Conservation (phyloP, 2,797 vertebrate genomes). For the Sebastes variabilis region DNA sequence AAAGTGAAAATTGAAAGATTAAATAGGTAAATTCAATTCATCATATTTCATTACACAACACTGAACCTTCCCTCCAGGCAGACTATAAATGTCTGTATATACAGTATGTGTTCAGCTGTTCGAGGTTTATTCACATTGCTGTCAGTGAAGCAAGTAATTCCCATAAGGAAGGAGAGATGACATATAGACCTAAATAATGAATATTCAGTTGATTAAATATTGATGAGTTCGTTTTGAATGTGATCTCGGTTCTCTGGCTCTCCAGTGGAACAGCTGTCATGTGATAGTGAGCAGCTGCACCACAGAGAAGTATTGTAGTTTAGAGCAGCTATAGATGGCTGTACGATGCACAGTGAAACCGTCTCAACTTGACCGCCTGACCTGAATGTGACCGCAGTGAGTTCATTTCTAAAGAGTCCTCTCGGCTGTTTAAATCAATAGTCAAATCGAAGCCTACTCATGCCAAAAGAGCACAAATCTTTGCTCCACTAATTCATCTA, state of each 20-base stretch:
- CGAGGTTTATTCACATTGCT: neutral
- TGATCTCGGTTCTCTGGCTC: neutral
- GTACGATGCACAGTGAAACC: neutral
- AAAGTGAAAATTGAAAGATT: slow-evolving; percentile 1
- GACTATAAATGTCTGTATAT: neutral
- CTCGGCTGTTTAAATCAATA: neutral
- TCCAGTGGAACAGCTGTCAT: neutral
- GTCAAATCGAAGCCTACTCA: neutral
- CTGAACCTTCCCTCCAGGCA: neutral
- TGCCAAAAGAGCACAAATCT: neutral
- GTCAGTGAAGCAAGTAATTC: slow-evolving; percentile 9
- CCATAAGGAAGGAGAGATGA: slow-evolving; percentile 4
- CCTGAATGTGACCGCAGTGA: neutral
- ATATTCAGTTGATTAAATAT: slow-evolving; percentile 32
- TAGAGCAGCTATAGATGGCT: neutral
- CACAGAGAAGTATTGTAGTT: neutral
- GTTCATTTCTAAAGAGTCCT: neutral
- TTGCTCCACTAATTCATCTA: neutral
- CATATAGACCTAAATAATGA: slow-evolving; percentile 37
- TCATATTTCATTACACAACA: neutral
- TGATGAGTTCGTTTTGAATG: slow-evolving; percentile 30
- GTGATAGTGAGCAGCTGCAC: neutral
- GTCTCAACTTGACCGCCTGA: neutral
- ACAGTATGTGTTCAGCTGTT: neutral
- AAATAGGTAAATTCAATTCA: neutral